A percentile compares a stretch with the other conserved stretches of the same genome.
These are phyloP conservation scores for Lophura nycthemera DNA, from an alignment of 2,113 vertebrate genomes.

Conservation along the genomic window DNA sequence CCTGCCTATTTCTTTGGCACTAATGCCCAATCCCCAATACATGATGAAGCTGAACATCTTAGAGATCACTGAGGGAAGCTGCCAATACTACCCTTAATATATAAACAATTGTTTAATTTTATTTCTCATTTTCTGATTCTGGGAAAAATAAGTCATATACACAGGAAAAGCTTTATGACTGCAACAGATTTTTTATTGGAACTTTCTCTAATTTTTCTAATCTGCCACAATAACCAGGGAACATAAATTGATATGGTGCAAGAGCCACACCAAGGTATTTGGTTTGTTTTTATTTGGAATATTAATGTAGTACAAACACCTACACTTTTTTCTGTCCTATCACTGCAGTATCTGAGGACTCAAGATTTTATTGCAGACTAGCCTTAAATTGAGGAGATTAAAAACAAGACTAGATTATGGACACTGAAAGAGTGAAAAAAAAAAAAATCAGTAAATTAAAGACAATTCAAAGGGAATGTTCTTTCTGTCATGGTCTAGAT, in stretches of 20 bases:
- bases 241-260: rapidly evolving
- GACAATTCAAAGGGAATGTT: background rate
- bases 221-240: background rate
- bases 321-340: background rate
- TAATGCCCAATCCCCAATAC: background rate
- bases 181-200: background rate
- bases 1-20: background rate
- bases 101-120: background rate
- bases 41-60: background rate
- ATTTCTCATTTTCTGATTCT: background rate
- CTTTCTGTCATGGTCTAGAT: background rate
- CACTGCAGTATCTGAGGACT: background rate
- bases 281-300: background rate
- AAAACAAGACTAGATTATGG: background rate
- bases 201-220: background rate
- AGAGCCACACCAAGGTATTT: background rate
- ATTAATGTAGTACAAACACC: background rate
- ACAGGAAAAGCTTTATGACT: background rate
- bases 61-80: background rate
- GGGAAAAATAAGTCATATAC: background rate
- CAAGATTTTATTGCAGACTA: background rate
- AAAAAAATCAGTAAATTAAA: background rate
- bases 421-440: background rate
- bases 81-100: background rate
- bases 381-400: background rate